Evolutionary conservation across 2,113 vertebrate genomes (phyloP).

Genomic region (Dicaeum eximium): DNA sequence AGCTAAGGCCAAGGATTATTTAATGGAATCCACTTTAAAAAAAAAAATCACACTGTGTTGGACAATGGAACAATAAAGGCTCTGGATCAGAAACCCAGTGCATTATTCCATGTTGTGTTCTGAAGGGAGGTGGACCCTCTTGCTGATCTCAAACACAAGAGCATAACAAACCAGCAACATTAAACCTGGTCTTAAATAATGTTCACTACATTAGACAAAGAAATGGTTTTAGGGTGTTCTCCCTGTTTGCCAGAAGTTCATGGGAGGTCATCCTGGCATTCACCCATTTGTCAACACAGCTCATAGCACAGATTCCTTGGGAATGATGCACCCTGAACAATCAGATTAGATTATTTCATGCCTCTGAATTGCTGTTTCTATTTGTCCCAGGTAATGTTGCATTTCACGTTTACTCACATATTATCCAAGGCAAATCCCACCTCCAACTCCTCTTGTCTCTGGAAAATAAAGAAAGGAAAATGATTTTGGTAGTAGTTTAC

Average conservation of each 20-base stretch:
- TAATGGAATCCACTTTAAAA: background rate
- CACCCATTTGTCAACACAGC: background rate
- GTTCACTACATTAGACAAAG: background rate
- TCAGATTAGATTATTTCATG: background rate
- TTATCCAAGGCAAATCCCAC: constrained; percentile 60
- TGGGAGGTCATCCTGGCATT: background rate
- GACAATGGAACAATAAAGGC: background rate
- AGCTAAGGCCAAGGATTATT: background rate
- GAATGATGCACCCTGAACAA: background rate
- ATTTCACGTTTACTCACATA: constrained; percentile 60
- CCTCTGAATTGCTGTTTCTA: background rate
- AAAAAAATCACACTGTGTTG: background rate
- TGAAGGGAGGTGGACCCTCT: background rate
- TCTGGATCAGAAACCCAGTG: background rate
- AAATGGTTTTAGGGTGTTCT: background rate
- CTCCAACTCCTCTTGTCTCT: constrained; percentile 61
- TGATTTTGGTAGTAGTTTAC: background rate
- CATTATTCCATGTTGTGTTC: background rate
- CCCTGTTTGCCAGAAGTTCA: background rate
- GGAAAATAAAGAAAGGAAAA: background rate
- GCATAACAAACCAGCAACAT: background rate
- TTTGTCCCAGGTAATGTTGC: background rate
- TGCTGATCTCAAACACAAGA: background rate
- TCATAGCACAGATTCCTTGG: background rate
- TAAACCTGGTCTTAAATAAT: background rate